Evolutionary conservation across 2,888 invertebrate genomes (phyloP), one percentile per base, ranked within the genome.

Genomic region (Philopedon plagiatum): DNA sequence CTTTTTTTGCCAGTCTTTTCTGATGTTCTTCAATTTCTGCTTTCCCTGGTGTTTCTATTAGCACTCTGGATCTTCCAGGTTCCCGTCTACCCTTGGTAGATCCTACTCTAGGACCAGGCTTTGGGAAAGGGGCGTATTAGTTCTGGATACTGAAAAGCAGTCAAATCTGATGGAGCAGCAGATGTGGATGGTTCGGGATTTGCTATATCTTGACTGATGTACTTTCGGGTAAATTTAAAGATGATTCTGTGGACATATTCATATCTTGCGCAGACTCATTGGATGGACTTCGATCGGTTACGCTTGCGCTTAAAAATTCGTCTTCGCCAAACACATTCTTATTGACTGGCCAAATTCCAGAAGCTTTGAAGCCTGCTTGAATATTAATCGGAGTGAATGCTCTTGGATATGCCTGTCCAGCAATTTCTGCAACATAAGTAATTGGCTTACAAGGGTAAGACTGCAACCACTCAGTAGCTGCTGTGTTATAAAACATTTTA

Each of bases 381-480:
- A 51, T 51, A 32, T 56, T 56, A 32, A 56, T 32, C 29, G 56
- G 13, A 29, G 7, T 32, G 13, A 56, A 56, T 15, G 56, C 56
- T 18, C 56, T 29, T 13, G 56, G 56, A 56, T 56, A 56, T n/a
- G 56, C 56, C 11, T 15, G n/a, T 13, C 56, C 15, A 56, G 32
- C 13, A 32, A 56, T 39, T 37, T 60, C 39, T 19, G 60, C 21
- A n/a, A 39, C 60, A 13, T 60, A 37, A 60, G 39, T 60, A 11
- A 60, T 9, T 60, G 60, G 39, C 26, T 60, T 60, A 19, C 60
- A 4, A n/a, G 57, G 32, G 34, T 57, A 8, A 18, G 34, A 34
- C 19, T 57, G 57, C 13, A 57, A 8, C 57, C 57, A 32, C 32
- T 57, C 54, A 9, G 21, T 49, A 49, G 51, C 57, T 57, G 57